Evolutionary conservation across 2,113 vertebrate species (phyloP).

Genomic region (Phaethornis superciliosus): DNA sequence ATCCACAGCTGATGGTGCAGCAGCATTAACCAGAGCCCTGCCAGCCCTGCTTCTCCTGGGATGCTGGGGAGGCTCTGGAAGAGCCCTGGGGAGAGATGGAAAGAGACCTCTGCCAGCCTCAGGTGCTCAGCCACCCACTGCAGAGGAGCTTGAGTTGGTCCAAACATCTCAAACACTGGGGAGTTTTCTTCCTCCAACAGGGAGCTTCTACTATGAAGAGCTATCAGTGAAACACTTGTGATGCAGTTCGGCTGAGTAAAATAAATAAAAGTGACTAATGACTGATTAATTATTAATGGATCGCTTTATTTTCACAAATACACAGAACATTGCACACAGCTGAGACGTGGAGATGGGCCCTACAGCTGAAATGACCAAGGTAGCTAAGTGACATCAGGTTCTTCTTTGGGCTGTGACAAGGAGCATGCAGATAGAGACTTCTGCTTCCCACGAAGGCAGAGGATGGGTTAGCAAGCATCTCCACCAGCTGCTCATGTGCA

Average conservation of each 20-base stretch:
- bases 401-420: not conserved
- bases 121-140: not conserved
- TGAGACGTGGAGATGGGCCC: not conserved
- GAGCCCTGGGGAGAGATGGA: not conserved
- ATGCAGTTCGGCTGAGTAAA: slow-evolving; percentile 47
- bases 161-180: not conserved
- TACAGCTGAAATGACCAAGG: not conserved
- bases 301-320: not conserved
- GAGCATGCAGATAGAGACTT: not conserved
- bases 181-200: not conserved
- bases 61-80: not conserved
- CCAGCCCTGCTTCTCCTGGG: not conserved
- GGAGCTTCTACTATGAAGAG: not conserved
- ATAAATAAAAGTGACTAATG: slow-evolving; percentile 58
- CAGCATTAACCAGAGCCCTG: not conserved
- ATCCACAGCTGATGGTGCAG: not conserved
- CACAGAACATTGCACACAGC: not conserved
- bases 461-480: not conserved
- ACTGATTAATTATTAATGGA: slow-evolving; percentile 59
- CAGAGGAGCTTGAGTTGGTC: not conserved
- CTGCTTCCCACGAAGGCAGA: not conserved
- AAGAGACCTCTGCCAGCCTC: not conserved
- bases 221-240: slow-evolving; percentile 3
- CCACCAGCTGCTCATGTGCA: not conserved
- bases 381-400: not conserved